Evolutionary conservation across 2,113 vertebrate species (phyloP), one percentile per base, ranked within the genome.

Genomic region (Talpa occidentalis): DNA sequence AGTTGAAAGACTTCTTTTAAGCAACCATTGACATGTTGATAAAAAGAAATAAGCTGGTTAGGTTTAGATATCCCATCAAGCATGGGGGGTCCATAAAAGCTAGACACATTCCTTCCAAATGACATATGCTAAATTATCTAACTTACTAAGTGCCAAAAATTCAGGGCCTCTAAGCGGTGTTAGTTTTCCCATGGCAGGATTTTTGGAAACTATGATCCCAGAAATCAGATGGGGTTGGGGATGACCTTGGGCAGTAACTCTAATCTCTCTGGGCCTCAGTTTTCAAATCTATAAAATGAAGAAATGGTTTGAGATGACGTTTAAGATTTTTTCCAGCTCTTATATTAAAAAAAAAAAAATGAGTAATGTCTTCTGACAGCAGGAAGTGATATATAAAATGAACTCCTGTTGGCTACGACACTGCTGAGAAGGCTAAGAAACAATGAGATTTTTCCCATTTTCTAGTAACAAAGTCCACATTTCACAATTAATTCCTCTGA

Each of bases 271-370:
- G n/a, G 10, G 21, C 26, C 88, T 95, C 54, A 44, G 35, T 74
- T 78, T 86, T 54, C 59, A 94, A 90, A 94, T 89, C 24, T 69
- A 81, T 54, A 82, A 86, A 78, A 67, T 88, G 47, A 28, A 21
- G 44, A 91, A 42, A 52, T 64, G 1, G 26, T 86, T 64, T 82
- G 37, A 69, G 30, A 67, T 59, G 35, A 77, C 14, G 35, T 0
- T 73, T 62, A 56, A 60, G 35, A 77, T 64, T 40, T 2, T 40
- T 2, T 62, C 22, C 7, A 76, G 7, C 28, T 56, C 2, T 35
- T n/a, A 26, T 62, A 42, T 44, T 85, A 94, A 86, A 7, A 2
- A 52, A 52, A 79, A 49, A 47, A 70, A 74, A 69, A 22, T 56
- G 8, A 35, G 47, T 66, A 66, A 54, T 82, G 7, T 69, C 35